Percentiles rank a stretch among this genome's conserved stretches.
These are phyloP conservation scores for Brachyrhaphis roseni DNA, from an alignment of 2,797 vertebrate species.

Conservation along the genomic window DNA sequence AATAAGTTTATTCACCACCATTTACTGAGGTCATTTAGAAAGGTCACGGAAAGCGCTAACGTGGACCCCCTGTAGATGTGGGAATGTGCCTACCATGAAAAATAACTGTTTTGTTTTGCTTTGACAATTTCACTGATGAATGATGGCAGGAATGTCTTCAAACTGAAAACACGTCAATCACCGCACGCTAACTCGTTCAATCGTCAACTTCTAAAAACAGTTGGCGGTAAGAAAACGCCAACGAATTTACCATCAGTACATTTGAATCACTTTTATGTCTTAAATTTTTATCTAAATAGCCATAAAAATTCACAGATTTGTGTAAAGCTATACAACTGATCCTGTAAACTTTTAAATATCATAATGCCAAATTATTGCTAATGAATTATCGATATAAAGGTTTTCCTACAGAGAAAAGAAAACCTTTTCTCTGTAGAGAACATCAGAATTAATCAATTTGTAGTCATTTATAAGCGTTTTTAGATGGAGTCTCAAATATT, in stretches of 20 bases:
- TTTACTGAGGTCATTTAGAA: slow-evolving; percentile 33
- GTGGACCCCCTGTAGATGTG: slow-evolving; percentile 53
- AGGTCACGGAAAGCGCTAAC: slow-evolving; percentile 66
- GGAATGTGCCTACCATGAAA: slow-evolving; percentile 50
- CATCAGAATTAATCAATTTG: neutral
- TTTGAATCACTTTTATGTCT: neutral
- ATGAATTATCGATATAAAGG: neutral
- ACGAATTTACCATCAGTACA: neutral
- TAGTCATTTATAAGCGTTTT: neutral
- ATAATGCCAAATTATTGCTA: neutral
- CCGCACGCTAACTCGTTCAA: slow-evolving; percentile 3
- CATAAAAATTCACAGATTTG: neutral
- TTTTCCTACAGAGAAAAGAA: neutral
- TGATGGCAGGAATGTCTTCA: slow-evolving; percentile 53
- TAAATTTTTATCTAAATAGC: neutral
- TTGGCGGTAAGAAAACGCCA: neutral
- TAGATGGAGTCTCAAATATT: neutral
- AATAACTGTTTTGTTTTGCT: slow-evolving; percentile 35
- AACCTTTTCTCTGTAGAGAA: too few relatives aligned
- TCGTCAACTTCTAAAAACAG: neutral
- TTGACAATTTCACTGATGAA: slow-evolving; percentile 59
- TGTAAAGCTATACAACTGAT: neutral
- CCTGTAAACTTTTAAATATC: neutral
- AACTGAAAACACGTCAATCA: slow-evolving; percentile 24
- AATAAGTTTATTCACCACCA: slow-evolving; percentile 39